phyloP scores from a whole-genome alignment of 2,888 invertebrate genomes.

The Linnaemya tessellans region DNA sequence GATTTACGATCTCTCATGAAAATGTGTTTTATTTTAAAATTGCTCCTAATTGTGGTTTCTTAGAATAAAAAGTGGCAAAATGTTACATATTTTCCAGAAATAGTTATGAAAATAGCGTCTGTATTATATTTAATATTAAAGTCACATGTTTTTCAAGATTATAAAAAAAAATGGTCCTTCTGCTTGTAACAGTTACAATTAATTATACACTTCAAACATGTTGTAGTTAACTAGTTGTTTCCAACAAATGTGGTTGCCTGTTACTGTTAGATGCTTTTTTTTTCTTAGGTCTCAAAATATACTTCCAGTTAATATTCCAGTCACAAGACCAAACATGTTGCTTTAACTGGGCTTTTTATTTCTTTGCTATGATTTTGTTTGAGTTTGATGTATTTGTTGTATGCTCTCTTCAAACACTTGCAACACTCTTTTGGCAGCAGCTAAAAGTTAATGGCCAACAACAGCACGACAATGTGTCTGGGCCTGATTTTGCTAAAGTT shows the following conservation, averaged over 20 bases:
- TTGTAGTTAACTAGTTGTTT: conserved; percentile 1
- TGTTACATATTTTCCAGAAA: no score
- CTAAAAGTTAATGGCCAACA: conserved; percentile 27
- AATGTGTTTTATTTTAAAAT: no score
- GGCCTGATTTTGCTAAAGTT: conserved; percentile 58
- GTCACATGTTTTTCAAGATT: no score
- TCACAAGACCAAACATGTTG: conserved; percentile 18
- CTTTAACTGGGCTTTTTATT: neutral
- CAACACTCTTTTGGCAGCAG: neutral
- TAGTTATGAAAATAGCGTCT: no score
- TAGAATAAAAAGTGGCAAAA: no score
- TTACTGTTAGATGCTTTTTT: neutral
- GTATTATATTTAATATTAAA: no score
- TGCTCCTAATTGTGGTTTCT: no score
- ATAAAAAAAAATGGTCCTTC: neutral
- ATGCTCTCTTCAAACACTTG: conserved; percentile 13
- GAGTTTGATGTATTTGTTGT: conserved; percentile 16
- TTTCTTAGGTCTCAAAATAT: neutral
- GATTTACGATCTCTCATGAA: no score
- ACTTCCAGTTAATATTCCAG: conserved; percentile 9
- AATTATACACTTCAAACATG: conserved; percentile 15
- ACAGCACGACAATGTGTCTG: conserved; percentile 51
- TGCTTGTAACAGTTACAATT: neutral
- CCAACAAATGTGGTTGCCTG: no score
- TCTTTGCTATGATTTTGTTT: conserved; percentile 10